Percentiles rank a stretch among this genome's conserved stretches.
Evolutionary conservation across 2,797 vertebrate species (phyloP).

Genomic region (Cichlasoma orientale): DNA sequence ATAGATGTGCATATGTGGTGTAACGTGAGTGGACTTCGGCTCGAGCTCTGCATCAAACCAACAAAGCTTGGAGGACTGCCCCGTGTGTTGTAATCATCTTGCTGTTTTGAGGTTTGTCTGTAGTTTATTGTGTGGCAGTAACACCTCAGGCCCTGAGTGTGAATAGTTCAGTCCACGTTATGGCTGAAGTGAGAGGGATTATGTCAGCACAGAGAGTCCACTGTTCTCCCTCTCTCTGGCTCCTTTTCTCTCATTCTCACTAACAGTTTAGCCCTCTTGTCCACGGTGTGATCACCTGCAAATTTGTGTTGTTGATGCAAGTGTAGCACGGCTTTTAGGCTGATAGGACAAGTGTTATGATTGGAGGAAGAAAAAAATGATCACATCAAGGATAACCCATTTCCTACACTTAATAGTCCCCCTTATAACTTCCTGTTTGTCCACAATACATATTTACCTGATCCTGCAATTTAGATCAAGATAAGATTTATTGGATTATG

Average conservation of each 20-base stretch:
- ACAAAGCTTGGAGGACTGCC: slow-evolving; percentile 54
- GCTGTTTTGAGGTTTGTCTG: slow-evolving; percentile 33
- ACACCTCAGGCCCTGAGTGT: slow-evolving; percentile 56
- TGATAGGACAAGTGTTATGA: background rate
- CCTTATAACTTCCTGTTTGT: background rate
- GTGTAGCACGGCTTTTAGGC: background rate
- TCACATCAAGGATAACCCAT: background rate
- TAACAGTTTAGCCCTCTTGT: slow-evolving; percentile 52
- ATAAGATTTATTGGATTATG: slow-evolving; percentile 48
- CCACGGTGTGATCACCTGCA: slow-evolving; percentile 39
- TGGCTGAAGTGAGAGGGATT: slow-evolving; percentile 73
- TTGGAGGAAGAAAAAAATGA: background rate
- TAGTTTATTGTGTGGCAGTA: slow-evolving; percentile 53
- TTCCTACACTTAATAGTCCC: background rate
- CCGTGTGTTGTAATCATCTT: slow-evolving; percentile 43
- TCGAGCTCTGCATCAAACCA: slow-evolving; percentile 27
- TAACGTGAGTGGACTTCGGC: slow-evolving; percentile 66
- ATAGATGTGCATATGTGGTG: slow-evolving; percentile 45
- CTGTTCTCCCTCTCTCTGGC: slow-evolving; percentile 62
- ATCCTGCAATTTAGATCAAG: slow-evolving; percentile 31
- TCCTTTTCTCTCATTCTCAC: slow-evolving; percentile 41
- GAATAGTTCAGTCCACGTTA: slow-evolving; percentile 53
- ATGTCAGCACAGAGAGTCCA: slow-evolving; percentile 65
- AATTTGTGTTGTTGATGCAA: slow-evolving; percentile 26
- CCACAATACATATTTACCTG: background rate